Conservation (phyloP, 1,140 invertebrate species). For the Caenorhabditis tropicalis region DNA sequence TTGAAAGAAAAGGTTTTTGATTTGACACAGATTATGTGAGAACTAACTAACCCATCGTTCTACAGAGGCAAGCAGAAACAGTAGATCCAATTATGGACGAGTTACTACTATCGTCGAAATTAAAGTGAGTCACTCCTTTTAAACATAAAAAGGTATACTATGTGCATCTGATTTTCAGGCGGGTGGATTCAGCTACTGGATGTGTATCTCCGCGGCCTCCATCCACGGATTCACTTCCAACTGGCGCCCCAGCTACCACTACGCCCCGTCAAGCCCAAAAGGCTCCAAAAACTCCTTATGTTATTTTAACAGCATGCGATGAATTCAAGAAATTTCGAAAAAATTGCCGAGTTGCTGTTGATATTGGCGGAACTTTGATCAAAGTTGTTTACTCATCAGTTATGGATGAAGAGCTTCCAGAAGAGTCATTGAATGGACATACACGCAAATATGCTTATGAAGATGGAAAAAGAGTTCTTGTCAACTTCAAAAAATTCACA, state of each 20-base stretch:
- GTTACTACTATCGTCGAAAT: slow-evolving; percentile 4
- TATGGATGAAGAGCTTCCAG: slow-evolving; percentile 4
- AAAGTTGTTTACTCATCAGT: slow-evolving; percentile 29
- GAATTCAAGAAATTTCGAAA: slow-evolving; percentile 1
- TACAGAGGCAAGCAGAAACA: neutral
- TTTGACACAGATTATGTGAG: no score
- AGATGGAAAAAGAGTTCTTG: slow-evolving; percentile 35
- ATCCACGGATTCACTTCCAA: neutral
- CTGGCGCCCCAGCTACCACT: neutral
- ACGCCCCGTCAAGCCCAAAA: neutral
- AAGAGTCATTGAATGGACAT: slow-evolving; percentile 6
- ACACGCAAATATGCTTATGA: slow-evolving; percentile 20
- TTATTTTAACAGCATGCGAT: slow-evolving; percentile 21
- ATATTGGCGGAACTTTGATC: slow-evolving; percentile 12
- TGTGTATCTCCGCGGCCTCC: neutral
- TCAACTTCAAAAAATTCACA: slow-evolving; percentile 53
- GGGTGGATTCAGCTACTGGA: slow-evolving; percentile 19
- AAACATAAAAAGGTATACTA: neutral
- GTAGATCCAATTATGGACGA: slow-evolving; percentile 9
- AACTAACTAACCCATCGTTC: neutral
- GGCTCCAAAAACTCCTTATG: slow-evolving; percentile 18
- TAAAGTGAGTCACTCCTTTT: neutral
- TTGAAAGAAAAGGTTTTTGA: slow-evolving; percentile 12
- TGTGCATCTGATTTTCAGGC: no score
- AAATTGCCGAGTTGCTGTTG: neutral